These are phyloP conservation scores for Bradypodion pumilum DNA, from an alignment of 2,797 vertebrate species.

Conservation along the genomic window DNA sequence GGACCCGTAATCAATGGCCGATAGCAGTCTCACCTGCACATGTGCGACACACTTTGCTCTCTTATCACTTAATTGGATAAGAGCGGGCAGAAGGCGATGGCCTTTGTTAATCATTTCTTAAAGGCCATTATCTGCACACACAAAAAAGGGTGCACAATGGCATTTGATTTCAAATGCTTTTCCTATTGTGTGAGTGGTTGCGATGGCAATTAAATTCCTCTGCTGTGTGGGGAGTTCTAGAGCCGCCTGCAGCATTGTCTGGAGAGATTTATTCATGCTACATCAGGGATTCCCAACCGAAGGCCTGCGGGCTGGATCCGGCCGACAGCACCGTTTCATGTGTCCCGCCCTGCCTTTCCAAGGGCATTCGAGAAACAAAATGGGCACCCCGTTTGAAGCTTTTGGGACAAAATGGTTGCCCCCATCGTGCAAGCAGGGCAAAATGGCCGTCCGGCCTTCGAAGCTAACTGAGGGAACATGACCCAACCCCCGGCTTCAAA, in stretches of 20 bases:
- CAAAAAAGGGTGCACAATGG: rapidly evolving
- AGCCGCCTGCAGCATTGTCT: rapidly evolving
- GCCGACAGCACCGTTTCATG: no score
- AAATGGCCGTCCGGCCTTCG: no score
- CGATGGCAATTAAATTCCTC: not conserved
- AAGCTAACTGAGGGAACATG: no score
- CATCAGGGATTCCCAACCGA: rapidly evolving
- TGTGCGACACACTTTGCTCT: constrained; percentile 23
- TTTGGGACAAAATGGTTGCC: no score
- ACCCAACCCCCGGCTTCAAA: no score
- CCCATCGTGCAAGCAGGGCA: no score
- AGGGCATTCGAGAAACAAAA: no score
- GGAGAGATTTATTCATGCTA: no score
- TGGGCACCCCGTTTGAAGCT: no score
- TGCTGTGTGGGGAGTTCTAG: not conserved
- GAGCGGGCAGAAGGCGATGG: constrained; percentile 21
- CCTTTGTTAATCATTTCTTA: constrained; percentile 65
- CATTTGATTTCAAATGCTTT: not conserved
- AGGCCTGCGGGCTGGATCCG: no score
- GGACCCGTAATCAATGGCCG: constrained; percentile 55
- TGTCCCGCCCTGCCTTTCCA: no score
- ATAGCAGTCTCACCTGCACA: constrained; percentile 47
- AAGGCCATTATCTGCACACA: constrained; percentile 61
- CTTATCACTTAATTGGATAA: constrained; percentile 68
- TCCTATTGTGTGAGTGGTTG: not conserved